Percentiles rank a stretch among this genome's conserved stretches.
Conservation (phyloP, 2,888 invertebrate genomes). For the Campaea margaritaria region DNA sequence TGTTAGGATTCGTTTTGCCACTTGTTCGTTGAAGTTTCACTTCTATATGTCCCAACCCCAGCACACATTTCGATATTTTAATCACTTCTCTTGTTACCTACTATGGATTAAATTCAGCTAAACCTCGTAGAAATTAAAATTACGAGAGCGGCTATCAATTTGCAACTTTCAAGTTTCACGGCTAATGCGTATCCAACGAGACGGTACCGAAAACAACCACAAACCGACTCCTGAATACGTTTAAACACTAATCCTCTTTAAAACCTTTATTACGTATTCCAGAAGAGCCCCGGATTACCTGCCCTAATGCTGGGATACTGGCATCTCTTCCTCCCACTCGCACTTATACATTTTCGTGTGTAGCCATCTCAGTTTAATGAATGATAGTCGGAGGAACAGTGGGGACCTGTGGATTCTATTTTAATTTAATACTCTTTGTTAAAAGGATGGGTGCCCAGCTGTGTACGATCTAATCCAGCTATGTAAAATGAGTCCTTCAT, state of each 20-base stretch:
- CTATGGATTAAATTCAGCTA: no score
- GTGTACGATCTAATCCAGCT: neutral
- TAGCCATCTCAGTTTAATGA: slow-evolving; percentile 37
- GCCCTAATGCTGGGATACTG: slow-evolving; percentile 40
- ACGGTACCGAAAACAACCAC: slow-evolving; percentile 1
- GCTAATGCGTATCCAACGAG: neutral
- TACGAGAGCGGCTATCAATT: no score
- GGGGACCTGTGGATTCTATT: slow-evolving; percentile 43
- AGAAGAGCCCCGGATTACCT: slow-evolving; percentile 52
- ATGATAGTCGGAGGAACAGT: slow-evolving; percentile 42
- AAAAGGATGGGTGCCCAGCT: slow-evolving; percentile 3
- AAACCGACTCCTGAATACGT: slow-evolving; percentile 8
- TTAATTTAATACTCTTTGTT: slow-evolving; percentile 28
- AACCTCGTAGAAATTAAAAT: no score
- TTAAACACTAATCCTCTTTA: slow-evolving; percentile 22
- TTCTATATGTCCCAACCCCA: no score
- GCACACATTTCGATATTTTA: no score
- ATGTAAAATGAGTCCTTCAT: neutral
- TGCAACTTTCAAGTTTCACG: neutral
- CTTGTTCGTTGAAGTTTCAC: no score
- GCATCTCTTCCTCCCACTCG: slow-evolving; percentile 27
- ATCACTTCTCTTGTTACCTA: no score
- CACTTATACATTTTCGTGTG: slow-evolving; percentile 9
- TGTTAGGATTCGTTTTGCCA: no score
- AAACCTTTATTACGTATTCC: slow-evolving; percentile 55